Evolutionary conservation across 1,140 invertebrate genomes (phyloP).

Genomic region (Carcinoscorpius rotundicauda): DNA sequence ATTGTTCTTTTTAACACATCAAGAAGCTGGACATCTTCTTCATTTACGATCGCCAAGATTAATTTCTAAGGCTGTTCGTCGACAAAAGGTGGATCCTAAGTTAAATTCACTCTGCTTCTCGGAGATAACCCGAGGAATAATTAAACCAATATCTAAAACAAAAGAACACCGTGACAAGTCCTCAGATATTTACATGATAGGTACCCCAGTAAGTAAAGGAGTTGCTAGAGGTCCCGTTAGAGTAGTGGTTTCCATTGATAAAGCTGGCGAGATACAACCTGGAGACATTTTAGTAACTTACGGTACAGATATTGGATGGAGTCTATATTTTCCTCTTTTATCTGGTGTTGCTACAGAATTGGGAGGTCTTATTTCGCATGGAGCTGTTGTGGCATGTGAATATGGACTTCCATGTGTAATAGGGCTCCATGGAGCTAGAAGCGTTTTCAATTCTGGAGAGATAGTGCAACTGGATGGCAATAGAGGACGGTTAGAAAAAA

Average conservation of each 20-base stretch:
- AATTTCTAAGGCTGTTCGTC: constrained; percentile 39
- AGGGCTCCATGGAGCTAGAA: constrained; percentile 54
- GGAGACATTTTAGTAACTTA: constrained; percentile 66
- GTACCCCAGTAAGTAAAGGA: neutral
- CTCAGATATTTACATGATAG: neutral
- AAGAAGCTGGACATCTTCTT: constrained; percentile 49
- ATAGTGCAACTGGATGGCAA: no score
- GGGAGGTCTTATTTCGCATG: constrained; percentile 72
- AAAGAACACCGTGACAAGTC: no score
- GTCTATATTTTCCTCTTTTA: constrained; percentile 69
- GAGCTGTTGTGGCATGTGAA: constrained; percentile 72
- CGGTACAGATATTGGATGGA: constrained; percentile 76
- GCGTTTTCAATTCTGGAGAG: constrained; percentile 49
- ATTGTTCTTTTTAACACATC: constrained; percentile 52
- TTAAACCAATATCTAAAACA: no score
- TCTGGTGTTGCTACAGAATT: constrained; percentile 70
- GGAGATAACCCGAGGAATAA: no score
- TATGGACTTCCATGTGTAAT: constrained; percentile 73
- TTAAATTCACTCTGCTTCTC: no score
- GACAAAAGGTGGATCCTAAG: no score
- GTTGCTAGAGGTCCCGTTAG: neutral
- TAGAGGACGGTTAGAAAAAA: no score
- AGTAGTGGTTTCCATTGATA: neutral
- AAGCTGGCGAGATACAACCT: constrained; percentile 25
- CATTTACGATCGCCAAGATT: constrained; percentile 40